phyloP scores from a whole-genome alignment of 2,888 invertebrate species.

The Caenorhabditis macrosperma region DNA sequence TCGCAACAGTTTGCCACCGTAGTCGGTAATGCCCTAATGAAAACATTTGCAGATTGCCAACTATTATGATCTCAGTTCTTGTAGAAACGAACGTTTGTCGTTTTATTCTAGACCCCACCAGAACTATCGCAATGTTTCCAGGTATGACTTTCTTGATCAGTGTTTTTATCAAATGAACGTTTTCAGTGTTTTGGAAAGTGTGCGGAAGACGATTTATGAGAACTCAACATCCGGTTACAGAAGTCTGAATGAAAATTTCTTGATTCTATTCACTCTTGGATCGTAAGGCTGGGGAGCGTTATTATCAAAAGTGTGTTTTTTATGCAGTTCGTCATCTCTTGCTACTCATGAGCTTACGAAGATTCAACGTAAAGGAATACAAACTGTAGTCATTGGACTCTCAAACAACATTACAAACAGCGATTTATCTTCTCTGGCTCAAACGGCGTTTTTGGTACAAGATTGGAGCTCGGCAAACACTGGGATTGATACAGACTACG shows the following conservation, averaged over 20 bases:
- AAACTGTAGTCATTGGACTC: conserved; percentile 57
- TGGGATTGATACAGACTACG: conserved; percentile 53
- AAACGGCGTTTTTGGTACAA: conserved; percentile 44
- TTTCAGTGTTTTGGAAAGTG: conserved; percentile 11
- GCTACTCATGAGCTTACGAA: conserved; percentile 14
- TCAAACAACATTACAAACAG: conserved; percentile 39
- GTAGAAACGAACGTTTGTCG: conserved; percentile 41
- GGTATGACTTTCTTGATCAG: background rate
- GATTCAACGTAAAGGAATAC: conserved; percentile 50
- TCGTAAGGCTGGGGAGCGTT: no score
- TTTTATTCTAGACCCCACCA: conserved; percentile 30
- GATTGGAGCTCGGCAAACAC: conserved; percentile 44
- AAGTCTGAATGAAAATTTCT: conserved; percentile 59
- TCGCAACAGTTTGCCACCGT: no score
- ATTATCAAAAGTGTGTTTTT: no score
- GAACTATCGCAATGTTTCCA: conserved; percentile 15
- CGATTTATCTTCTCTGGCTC: conserved; percentile 43
- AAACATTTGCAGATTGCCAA: conserved; percentile 49
- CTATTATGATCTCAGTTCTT: conserved; percentile 59
- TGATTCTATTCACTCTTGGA: conserved; percentile 58
- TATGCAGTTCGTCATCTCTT: conserved; percentile 40
- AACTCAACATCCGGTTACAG: conserved; percentile 47
- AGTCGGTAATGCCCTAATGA: no score
- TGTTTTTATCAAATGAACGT: no score
- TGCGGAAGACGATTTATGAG: conserved; percentile 33